Evolutionary conservation across 2,113 vertebrate species (phyloP).

Genomic region (Cichladusa arquata): DNA sequence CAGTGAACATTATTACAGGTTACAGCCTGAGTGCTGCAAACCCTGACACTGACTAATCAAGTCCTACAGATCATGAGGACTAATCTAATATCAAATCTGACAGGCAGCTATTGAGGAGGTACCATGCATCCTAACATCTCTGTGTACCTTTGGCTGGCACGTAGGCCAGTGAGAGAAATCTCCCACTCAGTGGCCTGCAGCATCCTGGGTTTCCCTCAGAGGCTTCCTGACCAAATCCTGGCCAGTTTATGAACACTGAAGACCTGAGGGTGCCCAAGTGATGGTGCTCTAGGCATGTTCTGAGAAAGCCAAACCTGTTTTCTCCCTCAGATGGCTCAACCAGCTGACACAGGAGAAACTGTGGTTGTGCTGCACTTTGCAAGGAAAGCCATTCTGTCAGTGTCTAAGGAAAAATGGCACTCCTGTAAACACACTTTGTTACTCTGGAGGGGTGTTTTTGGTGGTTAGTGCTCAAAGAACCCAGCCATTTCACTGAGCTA

Average conservation of each 20-base stretch:
- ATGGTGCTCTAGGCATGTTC: background rate
- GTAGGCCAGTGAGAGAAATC: background rate
- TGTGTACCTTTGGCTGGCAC: background rate
- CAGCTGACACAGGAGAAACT: background rate
- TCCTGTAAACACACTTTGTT: background rate
- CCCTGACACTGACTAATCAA: background rate
- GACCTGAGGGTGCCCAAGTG: background rate
- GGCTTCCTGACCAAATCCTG: background rate
- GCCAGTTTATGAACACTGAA: background rate
- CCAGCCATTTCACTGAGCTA: background rate
- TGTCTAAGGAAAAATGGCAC: background rate
- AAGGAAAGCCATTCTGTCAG: background rate
- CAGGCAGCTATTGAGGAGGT: background rate
- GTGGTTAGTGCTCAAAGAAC: background rate
- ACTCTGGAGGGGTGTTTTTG: background rate
- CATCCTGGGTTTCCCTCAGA: background rate
- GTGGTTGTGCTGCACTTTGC: background rate
- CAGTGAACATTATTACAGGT: background rate
- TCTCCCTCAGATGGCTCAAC: background rate
- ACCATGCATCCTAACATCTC: background rate
- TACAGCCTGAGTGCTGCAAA: background rate
- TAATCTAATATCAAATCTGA: background rate
- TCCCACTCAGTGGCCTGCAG: background rate
- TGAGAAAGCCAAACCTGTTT: background rate
- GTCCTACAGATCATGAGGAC: background rate